These are phyloP conservation scores for Zoanthus sociatus DNA, from an alignment of 92 coral and sea anemone genomes.

Conservation along the genomic window DNA sequence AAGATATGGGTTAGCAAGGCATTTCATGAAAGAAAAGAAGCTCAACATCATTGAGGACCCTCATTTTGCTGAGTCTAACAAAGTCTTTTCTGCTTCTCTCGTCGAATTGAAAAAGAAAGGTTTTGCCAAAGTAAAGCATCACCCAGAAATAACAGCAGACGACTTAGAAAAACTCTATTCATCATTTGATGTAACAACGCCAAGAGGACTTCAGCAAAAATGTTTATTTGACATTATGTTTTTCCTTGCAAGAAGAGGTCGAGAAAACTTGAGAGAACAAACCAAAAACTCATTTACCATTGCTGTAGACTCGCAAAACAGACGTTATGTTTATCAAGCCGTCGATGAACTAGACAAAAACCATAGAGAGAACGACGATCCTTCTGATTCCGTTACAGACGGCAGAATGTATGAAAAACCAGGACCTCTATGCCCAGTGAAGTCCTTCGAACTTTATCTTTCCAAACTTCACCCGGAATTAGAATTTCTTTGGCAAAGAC, in stretches of 20 bases:
- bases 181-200: background rate
- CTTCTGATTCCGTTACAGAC: slow-evolving; percentile 52
- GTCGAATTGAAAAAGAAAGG: background rate
- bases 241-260: slow-evolving; percentile 57
- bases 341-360: slow-evolving; percentile 60
- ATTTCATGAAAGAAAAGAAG: background rate
- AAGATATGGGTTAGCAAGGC: background rate
- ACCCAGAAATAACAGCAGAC: background rate
- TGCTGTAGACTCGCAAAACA: slow-evolving; percentile 50
- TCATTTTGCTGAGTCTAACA: no score
- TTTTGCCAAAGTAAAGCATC: background rate
- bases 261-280: slow-evolving; percentile 59
- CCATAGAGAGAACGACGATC: background rate
- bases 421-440: slow-evolving; percentile 52
- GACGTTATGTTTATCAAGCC: slow-evolving; percentile 56
- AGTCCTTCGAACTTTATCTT: slow-evolving; percentile 49
- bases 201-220: background rate
- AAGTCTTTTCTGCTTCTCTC: background rate
- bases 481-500: slow-evolving; percentile 67
- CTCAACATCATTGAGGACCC: background rate
- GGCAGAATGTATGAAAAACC: slow-evolving; percentile 62
- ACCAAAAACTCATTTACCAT: slow-evolving; percentile 60
- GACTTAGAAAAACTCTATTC: background rate
- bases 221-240: slow-evolving; percentile 53
- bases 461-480: slow-evolving; percentile 45